phyloP scores from a whole-genome alignment of 2,888 invertebrate species.

The Lucinisca nassula region DNA sequence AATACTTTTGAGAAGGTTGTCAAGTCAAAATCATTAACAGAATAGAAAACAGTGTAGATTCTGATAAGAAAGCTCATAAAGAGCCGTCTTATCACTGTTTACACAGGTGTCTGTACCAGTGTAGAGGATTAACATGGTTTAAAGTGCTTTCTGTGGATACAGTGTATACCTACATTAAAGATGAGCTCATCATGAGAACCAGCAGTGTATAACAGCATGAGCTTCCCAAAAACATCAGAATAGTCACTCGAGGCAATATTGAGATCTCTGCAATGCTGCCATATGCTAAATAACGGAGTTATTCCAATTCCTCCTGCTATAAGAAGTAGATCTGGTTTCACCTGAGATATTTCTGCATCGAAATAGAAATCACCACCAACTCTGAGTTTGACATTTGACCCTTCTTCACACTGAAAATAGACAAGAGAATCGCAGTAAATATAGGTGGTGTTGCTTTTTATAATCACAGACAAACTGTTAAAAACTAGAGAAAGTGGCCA shows the following conservation, averaged over 20 bases:
- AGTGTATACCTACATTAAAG: conserved; percentile 86
- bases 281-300: conserved; percentile 88
- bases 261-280: conserved; percentile 74
- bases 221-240: conserved; percentile 55
- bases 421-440: not conserved
- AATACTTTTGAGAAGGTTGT: no score
- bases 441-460: no score
- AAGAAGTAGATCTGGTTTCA: conserved; percentile 84
- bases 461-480: no score
- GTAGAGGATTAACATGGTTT: no score
- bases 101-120: no score
- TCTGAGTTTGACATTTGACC: conserved; percentile 82
- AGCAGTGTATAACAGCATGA: conserved; percentile 87
- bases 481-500: no score
- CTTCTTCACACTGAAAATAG: conserved; percentile 85
- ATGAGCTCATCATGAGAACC: conserved; percentile 86
- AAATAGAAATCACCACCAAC: conserved; percentile 88
- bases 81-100: no score
- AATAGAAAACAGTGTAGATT: no score
- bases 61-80: no score
- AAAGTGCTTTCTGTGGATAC: no score
- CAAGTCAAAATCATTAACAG: no score
- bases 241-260: conserved; percentile 30
- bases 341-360: conserved; percentile 75
- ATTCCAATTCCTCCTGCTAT: conserved; percentile 89